Conservation (phyloP, 2,113 vertebrate genomes). For the Sylvilagus bachmani region DNA sequence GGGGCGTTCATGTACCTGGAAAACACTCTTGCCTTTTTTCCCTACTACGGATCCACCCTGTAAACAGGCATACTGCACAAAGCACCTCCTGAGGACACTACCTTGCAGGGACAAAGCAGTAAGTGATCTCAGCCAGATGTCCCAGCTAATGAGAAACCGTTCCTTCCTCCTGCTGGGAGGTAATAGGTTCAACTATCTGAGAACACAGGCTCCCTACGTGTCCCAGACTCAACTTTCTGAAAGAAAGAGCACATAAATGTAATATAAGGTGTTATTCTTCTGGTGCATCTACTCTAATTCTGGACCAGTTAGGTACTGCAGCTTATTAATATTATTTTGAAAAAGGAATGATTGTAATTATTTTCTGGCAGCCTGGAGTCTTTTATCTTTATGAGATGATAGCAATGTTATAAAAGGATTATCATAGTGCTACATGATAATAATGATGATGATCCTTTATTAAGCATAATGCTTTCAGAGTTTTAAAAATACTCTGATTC, state of each 20-base stretch:
- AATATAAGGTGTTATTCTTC: slow-evolving; percentile 27
- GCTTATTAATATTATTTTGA: slow-evolving; percentile 25
- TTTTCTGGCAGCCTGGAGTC: slow-evolving; percentile 61
- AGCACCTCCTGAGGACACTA: rapidly evolving
- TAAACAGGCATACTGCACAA: background rate
- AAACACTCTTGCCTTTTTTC: background rate
- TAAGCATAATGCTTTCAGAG: background rate
- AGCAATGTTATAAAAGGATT: slow-evolving; percentile 54
- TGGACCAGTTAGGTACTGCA: background rate
- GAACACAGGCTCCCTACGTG: background rate
- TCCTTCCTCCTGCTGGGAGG: background rate
- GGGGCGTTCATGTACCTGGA: background rate
- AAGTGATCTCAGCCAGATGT: background rate
- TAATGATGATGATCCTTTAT: slow-evolving; percentile 60
- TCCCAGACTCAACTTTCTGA: background rate
- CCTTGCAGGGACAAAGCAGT: background rate
- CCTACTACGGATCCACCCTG: background rate
- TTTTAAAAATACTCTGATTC: slow-evolving; percentile 54
- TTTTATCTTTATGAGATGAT: slow-evolving; percentile 72
- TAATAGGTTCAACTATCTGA: background rate
- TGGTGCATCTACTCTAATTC: slow-evolving; percentile 14
- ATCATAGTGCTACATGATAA: background rate
- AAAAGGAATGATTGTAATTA: slow-evolving; percentile 63
- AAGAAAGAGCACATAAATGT: background rate
- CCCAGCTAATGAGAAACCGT: background rate